A percentile compares a stretch with the other conserved stretches of the same genome.
These are phyloP conservation scores for Parelbella ahira DNA, from an alignment of 2,888 invertebrate genomes.

Conservation along the genomic window DNA sequence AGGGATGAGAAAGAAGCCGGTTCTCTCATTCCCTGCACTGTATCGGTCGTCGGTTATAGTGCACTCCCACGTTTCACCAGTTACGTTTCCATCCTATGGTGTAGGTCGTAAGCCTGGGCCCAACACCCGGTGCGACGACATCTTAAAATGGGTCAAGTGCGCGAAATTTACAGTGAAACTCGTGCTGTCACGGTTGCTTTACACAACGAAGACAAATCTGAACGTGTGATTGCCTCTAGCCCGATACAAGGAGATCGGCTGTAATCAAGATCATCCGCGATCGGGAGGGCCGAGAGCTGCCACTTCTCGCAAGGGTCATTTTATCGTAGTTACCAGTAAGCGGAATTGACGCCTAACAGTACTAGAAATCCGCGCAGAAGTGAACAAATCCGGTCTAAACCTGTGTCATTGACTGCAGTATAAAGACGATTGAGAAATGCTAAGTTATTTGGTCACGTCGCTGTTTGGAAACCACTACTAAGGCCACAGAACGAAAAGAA, in stretches of 20 bases:
- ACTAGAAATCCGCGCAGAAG: conserved; percentile 4
- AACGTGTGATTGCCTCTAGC: no score
- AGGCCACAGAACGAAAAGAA: background rate
- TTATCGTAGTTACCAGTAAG: background rate
- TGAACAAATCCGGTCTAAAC: conserved; percentile 2
- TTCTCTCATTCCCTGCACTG: no score
- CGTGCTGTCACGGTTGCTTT: background rate
- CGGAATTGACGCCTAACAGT: conserved; percentile 2
- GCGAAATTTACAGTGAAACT: background rate
- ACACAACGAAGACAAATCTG: background rate
- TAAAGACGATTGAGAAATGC: conserved; percentile 1
- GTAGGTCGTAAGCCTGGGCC: no score
- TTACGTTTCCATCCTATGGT: no score
- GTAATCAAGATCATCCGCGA: background rate
- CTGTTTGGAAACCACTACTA: background rate
- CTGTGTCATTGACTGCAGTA: conserved; percentile 6
- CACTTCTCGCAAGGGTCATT: background rate
- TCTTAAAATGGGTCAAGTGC: no score
- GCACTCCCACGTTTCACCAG: no score
- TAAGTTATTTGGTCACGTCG: conserved; percentile 1
- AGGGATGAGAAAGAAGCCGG: no score
- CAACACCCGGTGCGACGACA: no score
- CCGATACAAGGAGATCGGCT: background rate
- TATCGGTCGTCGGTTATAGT: no score
- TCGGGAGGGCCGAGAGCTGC: background rate